A percentile compares a stretch with the other conserved stretches of the same genome.
Conservation (phyloP, 2,797 vertebrate species). For the Sebastes cheni region DNA sequence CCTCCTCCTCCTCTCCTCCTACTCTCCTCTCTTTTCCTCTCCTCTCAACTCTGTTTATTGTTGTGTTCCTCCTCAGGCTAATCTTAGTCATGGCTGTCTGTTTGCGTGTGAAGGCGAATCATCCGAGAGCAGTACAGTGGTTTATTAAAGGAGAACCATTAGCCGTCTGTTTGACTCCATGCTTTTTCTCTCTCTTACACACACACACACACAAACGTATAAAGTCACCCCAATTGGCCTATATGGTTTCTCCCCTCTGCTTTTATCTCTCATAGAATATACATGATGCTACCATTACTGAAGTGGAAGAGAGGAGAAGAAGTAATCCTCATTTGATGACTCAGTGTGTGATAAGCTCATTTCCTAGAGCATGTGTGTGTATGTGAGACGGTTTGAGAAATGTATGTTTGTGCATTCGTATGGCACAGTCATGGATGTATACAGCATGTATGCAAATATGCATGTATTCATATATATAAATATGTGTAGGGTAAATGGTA, state of each 20-base stretch:
- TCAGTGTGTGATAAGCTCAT: slow-evolving; percentile 37
- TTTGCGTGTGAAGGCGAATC: slow-evolving; percentile 58
- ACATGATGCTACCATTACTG: slow-evolving; percentile 68
- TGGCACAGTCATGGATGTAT: not conserved
- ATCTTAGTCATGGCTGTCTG: slow-evolving; percentile 65
- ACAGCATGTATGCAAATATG: not conserved
- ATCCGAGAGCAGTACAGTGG: slow-evolving; percentile 46
- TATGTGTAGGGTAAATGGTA: too few relatives aligned
- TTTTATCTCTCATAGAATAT: slow-evolving; percentile 74
- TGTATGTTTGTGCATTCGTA: not conserved
- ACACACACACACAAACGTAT: not conserved
- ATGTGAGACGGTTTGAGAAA: not conserved
- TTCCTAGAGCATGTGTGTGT: slow-evolving; percentile 14
- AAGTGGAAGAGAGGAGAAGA: slow-evolving; percentile 1
- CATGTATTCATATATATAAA: too few relatives aligned
- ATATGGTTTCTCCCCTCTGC: slow-evolving; percentile 55
- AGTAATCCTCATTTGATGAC: slow-evolving; percentile 39
- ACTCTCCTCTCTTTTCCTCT: too few relatives aligned
- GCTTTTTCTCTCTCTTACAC: not conserved
- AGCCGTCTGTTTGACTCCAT: slow-evolving; percentile 55
- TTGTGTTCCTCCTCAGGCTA: slow-evolving; percentile 51
- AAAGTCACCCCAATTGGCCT: slow-evolving; percentile 8
- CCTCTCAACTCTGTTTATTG: slow-evolving; percentile 29
- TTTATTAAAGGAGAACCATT: slow-evolving; percentile 75
- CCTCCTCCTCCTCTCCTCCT: too few relatives aligned